Base-by-base conservation (phyloP, 2,888 invertebrate genomes). In the Volucella inanis region DNA sequence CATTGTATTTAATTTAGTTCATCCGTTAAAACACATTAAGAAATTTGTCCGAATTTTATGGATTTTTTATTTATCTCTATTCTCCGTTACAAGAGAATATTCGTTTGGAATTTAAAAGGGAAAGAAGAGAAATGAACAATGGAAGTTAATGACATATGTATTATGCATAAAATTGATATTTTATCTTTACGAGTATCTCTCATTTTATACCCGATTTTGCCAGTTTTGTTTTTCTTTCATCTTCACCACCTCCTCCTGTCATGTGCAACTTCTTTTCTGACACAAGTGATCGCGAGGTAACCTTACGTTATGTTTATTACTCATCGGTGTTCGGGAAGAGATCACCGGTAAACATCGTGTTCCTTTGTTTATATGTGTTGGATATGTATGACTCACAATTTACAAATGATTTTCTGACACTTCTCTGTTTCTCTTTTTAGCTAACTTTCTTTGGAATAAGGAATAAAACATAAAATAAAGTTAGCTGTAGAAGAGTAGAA, bases 141-240 rank as follows among this genome's bases (percentile, higher is more conserved):
- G 57, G 59, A 62, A 67, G 77, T 78, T 78, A 72, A 67, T 82
- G 78, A 78, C 82, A 83, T 77, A 22, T 22, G 18, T 22, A 67
- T 83, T 83, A 72, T 78, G 82, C 78, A 83, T 83, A 72, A 71
- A 78, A 78, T 78, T 83, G 49, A 68, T 78, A 62, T 83, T 82
- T 31, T 67, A 78, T 82, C 77, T 77, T 22, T 38, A 10, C 31
- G 31, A 0, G 31, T 31, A 6, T 6, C 71, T 43, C 39, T 54
- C 38, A 38, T 8, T 57, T n/a, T 14, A 31, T 54, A 57, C 41
- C 49, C 41, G 6, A 62, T 62, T 64, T 71, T 45, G 65, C 65
- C 70, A 64, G 71, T 52, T 41, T 61, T 50, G 67, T 31, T 31
- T 50, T 49, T 31, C 6, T 6, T 31, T 31, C 31, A 31, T 31